phyloP scores from a whole-genome alignment of 2,888 invertebrate genomes.

The Plemyria rubiginata region DNA sequence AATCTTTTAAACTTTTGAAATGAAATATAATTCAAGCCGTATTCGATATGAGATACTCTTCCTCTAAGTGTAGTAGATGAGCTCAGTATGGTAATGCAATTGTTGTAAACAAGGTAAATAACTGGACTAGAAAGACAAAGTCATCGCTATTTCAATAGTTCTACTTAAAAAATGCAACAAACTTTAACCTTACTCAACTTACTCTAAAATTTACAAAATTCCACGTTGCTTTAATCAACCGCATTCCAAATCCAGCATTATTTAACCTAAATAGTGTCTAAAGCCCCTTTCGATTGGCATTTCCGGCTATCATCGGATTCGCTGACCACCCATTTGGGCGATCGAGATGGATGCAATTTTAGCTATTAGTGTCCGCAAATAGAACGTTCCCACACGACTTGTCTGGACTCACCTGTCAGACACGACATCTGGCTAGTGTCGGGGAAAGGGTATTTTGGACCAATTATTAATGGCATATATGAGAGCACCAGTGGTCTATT shows the following conservation, averaged over 20 bases:
- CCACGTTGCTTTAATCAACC: neutral
- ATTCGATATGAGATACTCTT: too few relatives aligned
- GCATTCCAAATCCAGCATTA: neutral
- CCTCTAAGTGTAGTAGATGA: too few relatives aligned
- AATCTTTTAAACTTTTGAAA: too few relatives aligned
- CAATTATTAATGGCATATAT: neutral
- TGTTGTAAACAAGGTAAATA: too few relatives aligned
- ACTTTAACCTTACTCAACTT: too few relatives aligned
- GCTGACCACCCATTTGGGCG: constrained; percentile 52
- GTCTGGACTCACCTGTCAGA: constrained; percentile 62
- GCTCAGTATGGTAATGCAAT: too few relatives aligned
- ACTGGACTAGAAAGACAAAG: too few relatives aligned
- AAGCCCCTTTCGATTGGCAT: constrained; percentile 12
- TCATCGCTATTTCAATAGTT: too few relatives aligned
- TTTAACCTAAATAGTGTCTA: neutral
- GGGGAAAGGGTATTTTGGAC: constrained; percentile 28
- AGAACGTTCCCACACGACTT: constrained; percentile 59
- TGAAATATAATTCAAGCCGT: too few relatives aligned
- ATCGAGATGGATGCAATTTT: constrained; percentile 46
- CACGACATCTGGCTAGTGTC: constrained; percentile 57
- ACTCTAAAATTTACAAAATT: neutral
- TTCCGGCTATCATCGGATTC: constrained; percentile 18
- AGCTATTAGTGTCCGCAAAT: constrained; percentile 52
- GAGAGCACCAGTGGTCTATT: neutral
- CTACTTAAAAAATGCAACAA: too few relatives aligned